Conservation (phyloP, 2,113 vertebrate species). For the Thermophis baileyi region DNA sequence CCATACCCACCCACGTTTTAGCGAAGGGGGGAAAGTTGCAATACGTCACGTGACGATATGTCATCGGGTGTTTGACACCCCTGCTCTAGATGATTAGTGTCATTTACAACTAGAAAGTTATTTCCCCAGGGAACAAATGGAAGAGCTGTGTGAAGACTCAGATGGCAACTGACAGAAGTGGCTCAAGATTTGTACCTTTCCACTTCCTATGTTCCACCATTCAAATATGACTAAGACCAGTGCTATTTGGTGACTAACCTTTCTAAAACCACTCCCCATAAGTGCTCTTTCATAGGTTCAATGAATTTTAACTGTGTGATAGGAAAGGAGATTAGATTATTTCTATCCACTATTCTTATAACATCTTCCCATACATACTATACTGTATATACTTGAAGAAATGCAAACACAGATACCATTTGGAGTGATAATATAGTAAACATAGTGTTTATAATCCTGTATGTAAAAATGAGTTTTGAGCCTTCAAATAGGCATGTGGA, state of each 20-base stretch:
- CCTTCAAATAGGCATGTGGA: too few relatives aligned
- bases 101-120: not conserved
- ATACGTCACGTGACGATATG: too few relatives aligned
- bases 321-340: not conserved
- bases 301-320: not conserved
- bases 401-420: not conserved
- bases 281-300: too few relatives aligned
- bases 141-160: not conserved
- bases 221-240: not conserved
- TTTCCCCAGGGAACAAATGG: not conserved
- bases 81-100: not conserved
- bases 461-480: not conserved
- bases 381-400: not conserved
- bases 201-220: not conserved
- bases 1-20: too few relatives aligned
- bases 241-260: not conserved
- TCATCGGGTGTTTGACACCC: too few relatives aligned
- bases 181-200: not conserved
- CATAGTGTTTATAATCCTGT: not conserved
- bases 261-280: not conserved
- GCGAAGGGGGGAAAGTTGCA: too few relatives aligned
- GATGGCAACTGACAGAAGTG: not conserved
- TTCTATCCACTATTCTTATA: not conserved
- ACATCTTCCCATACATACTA: not conserved
- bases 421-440: not conserved